Percentiles rank a stretch among this genome's conserved stretches.
phyloP scores from a whole-genome alignment of 1,140 invertebrate genomes.

The Araneus ventricosus region DNA sequence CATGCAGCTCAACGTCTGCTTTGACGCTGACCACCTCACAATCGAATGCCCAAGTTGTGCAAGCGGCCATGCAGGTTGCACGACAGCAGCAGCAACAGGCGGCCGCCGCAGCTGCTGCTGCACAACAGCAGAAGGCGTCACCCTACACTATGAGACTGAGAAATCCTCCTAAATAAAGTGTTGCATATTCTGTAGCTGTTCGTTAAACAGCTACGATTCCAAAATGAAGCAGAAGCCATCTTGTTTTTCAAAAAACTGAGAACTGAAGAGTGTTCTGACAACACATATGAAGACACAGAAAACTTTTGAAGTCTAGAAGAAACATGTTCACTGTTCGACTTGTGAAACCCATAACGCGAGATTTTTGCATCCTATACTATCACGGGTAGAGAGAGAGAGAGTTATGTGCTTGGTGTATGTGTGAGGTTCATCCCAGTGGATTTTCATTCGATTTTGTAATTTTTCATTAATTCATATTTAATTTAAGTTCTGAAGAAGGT shows the following conservation, averaged over 20 bases:
- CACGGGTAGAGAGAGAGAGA: neutral
- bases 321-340: no score
- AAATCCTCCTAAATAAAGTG: conserved; percentile 62
- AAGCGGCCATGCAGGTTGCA: conserved; percentile 67
- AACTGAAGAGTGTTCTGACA: no score
- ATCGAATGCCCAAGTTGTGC: conserved; percentile 55
- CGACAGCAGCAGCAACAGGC: conserved; percentile 34
- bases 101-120: neutral
- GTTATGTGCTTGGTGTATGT: neutral
- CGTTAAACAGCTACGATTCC: neutral
- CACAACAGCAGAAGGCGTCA: conserved; percentile 64
- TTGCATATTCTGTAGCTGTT: neutral
- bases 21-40: neutral
- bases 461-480: neutral
- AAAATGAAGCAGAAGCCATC: no score
- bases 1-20: neutral
- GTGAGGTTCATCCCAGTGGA: neutral
- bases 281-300: no score
- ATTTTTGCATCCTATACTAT: no score
- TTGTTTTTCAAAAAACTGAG: no score
- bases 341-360: no score
- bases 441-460: neutral
- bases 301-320: no score
- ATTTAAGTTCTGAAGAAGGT: neutral
- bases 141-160: conserved; percentile 72